Percentiles rank a stretch among this genome's conserved stretches.
These are phyloP conservation scores for Clivina fossor DNA, from an alignment of 2,888 invertebrate genomes.

Conservation along the genomic window DNA sequence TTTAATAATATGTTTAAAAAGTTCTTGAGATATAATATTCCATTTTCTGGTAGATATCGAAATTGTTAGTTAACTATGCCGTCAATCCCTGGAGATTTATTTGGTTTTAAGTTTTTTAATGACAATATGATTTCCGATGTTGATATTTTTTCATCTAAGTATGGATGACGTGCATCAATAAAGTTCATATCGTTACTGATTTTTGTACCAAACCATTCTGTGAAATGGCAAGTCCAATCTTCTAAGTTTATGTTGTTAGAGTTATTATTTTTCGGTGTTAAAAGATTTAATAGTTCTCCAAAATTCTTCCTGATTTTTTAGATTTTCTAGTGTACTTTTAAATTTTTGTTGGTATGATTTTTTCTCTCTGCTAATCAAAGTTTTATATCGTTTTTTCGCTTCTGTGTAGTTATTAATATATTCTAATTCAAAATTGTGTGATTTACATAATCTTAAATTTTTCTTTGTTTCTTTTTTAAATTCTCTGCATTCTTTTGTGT, in stretches of 20 bases:
- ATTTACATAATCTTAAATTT: conserved; percentile 8
- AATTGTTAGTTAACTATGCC: conserved; percentile 11
- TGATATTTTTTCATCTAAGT: not conserved
- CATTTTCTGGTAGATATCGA: conserved; percentile 1
- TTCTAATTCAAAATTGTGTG: not conserved
- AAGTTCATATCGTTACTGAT: not conserved
- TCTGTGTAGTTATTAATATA: not conserved
- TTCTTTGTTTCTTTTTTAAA: not conserved
- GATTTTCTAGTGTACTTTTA: not conserved
- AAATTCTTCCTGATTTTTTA: not conserved
- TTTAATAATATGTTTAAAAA: conserved; percentile 2
- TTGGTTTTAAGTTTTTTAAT: not conserved
- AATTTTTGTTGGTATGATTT: not conserved
- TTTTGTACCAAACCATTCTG: not conserved
- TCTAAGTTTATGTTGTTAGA: not conserved
- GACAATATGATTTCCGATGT: not conserved
- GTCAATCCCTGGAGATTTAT: conserved; percentile 9
- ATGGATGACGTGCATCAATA: not conserved
- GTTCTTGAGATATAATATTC: not conserved
- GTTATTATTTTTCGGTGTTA: not conserved
- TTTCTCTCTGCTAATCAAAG: too few species aligned
- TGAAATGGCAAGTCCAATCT: not conserved
- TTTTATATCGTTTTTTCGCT: not conserved
- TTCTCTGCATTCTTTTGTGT: too few species aligned
- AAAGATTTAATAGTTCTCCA: conserved; percentile 2